phyloP scores from a whole-genome alignment of 2,113 vertebrate genomes.

The Rattus norvegicus region GRCr8 NC_086026.1:93343001-93343500 shows the following conservation, averaged over 20 bases:
- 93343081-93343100: slow-evolving; percentile 62
- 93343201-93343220: slow-evolving; percentile 31
- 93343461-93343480: neutral
- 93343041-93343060: slow-evolving; percentile 75
- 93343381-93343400: slow-evolving; percentile 33
- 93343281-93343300: neutral
- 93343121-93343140: slow-evolving; percentile 35
- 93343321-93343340: neutral
- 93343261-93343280: neutral
- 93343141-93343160: slow-evolving; percentile 32
- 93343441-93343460: slow-evolving; percentile 47
- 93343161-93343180: neutral
- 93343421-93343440: slow-evolving; percentile 12
- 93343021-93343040: slow-evolving; percentile 65
- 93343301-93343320: neutral
- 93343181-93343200: slow-evolving; percentile 51
- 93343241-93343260: neutral
- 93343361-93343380: too few relatives aligned
- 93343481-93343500: neutral
- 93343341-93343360: neutral
- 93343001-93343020: slow-evolving; percentile 62
- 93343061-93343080: slow-evolving; percentile 64
- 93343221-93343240: neutral
- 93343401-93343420: slow-evolving; percentile 53
- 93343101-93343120: neutral